Conservation (phyloP, 1,140 invertebrate species). For the Megalonaias nervosa region DNA sequence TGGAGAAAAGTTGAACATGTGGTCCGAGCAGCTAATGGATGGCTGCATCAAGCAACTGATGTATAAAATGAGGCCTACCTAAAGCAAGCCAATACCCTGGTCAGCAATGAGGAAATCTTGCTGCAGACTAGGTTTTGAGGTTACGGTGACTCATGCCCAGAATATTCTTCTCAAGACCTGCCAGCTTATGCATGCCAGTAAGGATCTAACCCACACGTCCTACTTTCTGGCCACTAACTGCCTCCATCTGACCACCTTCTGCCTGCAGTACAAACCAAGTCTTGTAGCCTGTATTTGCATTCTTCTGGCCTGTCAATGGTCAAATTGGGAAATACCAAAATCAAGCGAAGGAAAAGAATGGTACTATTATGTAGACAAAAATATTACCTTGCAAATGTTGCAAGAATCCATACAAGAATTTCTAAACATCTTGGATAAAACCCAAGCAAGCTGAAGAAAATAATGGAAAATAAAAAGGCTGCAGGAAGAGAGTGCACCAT, state of each 20-base stretch:
- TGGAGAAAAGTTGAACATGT: slow-evolving; percentile 97
- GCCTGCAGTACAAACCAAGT: slow-evolving; percentile 94
- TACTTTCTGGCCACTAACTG: slow-evolving; percentile 99
- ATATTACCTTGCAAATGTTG: slow-evolving; percentile 86
- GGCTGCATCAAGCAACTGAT: slow-evolving; percentile 79
- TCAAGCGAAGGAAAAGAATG: slow-evolving; percentile 94
- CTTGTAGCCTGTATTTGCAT: slow-evolving; percentile 98
- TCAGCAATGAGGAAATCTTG: slow-evolving; percentile 96
- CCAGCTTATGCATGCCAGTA: slow-evolving; percentile 88
- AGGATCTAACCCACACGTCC: slow-evolving; percentile 96
- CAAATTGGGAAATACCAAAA: slow-evolving; percentile 93
- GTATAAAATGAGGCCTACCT: slow-evolving; percentile 81
- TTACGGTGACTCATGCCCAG: slow-evolving; percentile 97
- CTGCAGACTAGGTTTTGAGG: slow-evolving; percentile 97
- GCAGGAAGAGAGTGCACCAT: no score
- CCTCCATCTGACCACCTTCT: slow-evolving; percentile 97
- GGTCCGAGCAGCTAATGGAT: slow-evolving; percentile 90
- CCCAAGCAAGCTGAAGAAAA: slow-evolving; percentile 89
- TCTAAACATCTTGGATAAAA: slow-evolving; percentile 90
- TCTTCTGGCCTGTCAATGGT: slow-evolving; percentile 97
- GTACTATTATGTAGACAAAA: slow-evolving; percentile 94
- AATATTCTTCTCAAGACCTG: slow-evolving; percentile 94
- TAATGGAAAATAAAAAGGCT: slow-evolving; percentile 76
- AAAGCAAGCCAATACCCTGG: slow-evolving; percentile 89
- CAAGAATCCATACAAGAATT: slow-evolving; percentile 80